Evolutionary conservation across 2,797 vertebrate species (phyloP).

Genomic region (Muscicapa striata): DNA sequence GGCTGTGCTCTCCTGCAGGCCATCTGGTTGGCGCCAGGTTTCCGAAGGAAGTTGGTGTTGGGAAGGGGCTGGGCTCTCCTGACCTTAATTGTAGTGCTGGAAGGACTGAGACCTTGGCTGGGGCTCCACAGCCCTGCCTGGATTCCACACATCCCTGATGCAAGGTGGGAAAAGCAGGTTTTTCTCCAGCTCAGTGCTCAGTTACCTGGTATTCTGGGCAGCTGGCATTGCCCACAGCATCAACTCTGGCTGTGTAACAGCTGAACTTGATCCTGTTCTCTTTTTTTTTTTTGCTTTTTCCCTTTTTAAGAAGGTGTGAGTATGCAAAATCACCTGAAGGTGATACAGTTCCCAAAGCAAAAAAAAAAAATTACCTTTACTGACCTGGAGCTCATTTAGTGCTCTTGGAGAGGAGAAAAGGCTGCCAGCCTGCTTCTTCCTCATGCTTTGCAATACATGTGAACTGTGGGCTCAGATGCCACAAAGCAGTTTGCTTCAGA

Average conservation of each 20-base stretch:
- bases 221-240: neutral
- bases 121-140: neutral
- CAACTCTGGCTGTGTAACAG: neutral
- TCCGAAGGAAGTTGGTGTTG: conserved; percentile 35
- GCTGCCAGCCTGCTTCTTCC: neutral
- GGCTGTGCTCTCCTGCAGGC: neutral
- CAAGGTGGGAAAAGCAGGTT: neutral
- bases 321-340: neutral
- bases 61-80: conserved; percentile 4
- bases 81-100: neutral
- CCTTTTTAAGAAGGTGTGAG: neutral
- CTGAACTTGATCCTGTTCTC: neutral
- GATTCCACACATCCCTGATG: neutral
- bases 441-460: fast-evolving
- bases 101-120: neutral
- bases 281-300: neutral
- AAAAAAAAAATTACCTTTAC: neutral
- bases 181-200: neutral
- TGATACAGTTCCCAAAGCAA: neutral
- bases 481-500: neutral
- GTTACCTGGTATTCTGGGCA: neutral
- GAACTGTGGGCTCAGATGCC: neutral
- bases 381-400: neutral
- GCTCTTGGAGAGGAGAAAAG: neutral
- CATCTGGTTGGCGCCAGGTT: neutral